Conservation (phyloP, 1,140 invertebrate species). For the Elysia chlorotica region DNA sequence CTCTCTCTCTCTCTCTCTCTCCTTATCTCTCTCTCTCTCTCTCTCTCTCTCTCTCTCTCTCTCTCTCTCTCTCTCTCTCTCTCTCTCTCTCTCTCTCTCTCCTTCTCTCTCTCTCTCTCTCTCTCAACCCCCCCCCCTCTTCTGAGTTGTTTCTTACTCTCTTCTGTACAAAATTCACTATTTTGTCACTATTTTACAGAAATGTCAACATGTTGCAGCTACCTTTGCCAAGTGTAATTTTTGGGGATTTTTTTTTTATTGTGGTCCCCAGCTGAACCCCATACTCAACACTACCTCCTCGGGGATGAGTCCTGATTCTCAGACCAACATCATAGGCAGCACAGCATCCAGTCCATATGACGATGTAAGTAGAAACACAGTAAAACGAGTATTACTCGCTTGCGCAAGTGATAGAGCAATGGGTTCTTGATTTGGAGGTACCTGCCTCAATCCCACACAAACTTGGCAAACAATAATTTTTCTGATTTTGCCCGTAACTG, state of each 20-base stretch:
- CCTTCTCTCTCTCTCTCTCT: background rate
- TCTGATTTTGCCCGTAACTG: too few relatives aligned
- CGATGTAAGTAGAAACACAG: conserved; percentile 53
- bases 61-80: background rate
- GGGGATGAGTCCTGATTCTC: conserved; percentile 53
- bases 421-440: too few relatives aligned
- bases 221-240: background rate
- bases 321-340: conserved; percentile 51
- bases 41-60: conserved; percentile 18
- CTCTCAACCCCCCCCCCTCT: background rate
- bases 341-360: conserved; percentile 53
- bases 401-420: too few relatives aligned
- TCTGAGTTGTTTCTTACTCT: background rate
- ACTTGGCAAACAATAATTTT: too few relatives aligned
- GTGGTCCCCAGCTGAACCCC: conserved; percentile 49
- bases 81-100: background rate
- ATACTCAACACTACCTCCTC: conserved; percentile 41
- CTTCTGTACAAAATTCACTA: too few relatives aligned
- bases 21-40: conserved; percentile 10
- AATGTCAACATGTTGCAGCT: background rate
- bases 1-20: conserved; percentile 8
- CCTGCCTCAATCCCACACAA: too few relatives aligned
- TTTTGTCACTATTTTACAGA: background rate
- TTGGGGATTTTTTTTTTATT: conserved; percentile 9
- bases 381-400: too few relatives aligned